Conservation (phyloP, 2,113 vertebrate species). For the Dipodomys stephensi region DNA sequence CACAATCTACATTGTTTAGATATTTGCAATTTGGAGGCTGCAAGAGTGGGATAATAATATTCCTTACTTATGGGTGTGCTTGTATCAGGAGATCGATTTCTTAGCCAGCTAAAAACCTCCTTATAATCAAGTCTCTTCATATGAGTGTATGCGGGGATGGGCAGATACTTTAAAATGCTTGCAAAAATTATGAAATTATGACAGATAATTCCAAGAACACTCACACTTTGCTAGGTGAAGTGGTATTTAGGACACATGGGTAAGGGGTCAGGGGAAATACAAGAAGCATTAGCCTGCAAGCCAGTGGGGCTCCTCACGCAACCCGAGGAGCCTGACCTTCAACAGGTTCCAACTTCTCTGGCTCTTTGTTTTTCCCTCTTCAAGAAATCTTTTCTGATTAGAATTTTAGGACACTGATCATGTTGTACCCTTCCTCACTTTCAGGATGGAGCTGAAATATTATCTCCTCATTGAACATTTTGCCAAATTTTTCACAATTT, state of each 20-base stretch:
- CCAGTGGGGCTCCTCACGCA: too few relatives aligned
- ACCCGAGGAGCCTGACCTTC: background rate
- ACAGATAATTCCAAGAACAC: background rate
- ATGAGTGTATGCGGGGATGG: background rate
- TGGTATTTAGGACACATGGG: too few relatives aligned
- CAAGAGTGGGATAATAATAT: background rate
- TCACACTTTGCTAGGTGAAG: background rate
- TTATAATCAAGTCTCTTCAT: background rate
- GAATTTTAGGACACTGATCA: background rate
- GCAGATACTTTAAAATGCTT: background rate
- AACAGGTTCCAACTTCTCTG: background rate
- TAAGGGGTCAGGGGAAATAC: background rate
- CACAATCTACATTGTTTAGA: background rate
- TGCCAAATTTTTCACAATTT: background rate
- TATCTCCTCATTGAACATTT: background rate
- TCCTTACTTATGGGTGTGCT: background rate
- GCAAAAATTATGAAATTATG: background rate
- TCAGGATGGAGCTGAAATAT: background rate
- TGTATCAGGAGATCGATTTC: background rate
- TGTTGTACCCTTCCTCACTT: background rate
- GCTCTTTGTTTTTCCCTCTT: background rate
- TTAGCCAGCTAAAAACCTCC: background rate
- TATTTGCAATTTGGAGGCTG: background rate
- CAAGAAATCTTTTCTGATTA: background rate
- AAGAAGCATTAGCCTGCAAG: background rate